A percentile compares a stretch with the other conserved stretches of the same genome.
These are phyloP conservation scores for Eptesicus fuscus DNA, from an alignment of 2,113 vertebrate genomes.

Conservation along the genomic window DNA sequence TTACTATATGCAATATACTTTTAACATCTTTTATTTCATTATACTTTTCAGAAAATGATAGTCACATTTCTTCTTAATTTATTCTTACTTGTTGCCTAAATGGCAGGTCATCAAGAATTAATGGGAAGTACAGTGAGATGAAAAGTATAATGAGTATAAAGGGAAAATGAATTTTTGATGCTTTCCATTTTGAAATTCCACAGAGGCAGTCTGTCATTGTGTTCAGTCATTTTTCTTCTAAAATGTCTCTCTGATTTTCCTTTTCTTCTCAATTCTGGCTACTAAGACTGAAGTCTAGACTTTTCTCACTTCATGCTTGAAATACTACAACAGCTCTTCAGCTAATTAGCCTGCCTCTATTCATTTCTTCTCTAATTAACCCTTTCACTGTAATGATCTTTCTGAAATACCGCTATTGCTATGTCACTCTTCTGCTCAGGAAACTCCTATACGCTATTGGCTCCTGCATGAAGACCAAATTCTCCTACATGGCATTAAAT, in stretches of 20 bases:
- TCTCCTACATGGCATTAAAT: neutral
- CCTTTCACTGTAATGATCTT: neutral
- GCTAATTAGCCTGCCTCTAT: neutral
- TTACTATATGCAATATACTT: neutral
- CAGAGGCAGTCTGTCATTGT: neutral
- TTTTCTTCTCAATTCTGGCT: neutral
- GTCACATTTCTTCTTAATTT: slow-evolving; percentile 26
- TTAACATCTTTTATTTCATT: neutral
- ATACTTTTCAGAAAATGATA: slow-evolving; percentile 15
- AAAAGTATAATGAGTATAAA: slow-evolving; percentile 3
- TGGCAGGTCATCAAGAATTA: slow-evolving; percentile 52
- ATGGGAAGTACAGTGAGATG: slow-evolving; percentile 14
- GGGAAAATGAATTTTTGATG: slow-evolving; percentile 37
- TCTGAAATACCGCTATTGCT: neutral
- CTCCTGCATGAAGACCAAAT: neutral
- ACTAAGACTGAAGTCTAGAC: neutral
- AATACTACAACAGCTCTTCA: neutral
- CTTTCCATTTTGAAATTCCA: slow-evolving; percentile 12
- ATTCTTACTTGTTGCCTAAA: slow-evolving; percentile 44
- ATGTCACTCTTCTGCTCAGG: neutral
- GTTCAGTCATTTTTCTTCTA: neutral
- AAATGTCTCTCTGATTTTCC: neutral
- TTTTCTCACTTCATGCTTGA: neutral
- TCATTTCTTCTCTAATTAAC: neutral
- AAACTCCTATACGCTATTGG: neutral